Conservation (phyloP, 2,113 vertebrate genomes). For the Ptilorrhoa leucosticta region DNA sequence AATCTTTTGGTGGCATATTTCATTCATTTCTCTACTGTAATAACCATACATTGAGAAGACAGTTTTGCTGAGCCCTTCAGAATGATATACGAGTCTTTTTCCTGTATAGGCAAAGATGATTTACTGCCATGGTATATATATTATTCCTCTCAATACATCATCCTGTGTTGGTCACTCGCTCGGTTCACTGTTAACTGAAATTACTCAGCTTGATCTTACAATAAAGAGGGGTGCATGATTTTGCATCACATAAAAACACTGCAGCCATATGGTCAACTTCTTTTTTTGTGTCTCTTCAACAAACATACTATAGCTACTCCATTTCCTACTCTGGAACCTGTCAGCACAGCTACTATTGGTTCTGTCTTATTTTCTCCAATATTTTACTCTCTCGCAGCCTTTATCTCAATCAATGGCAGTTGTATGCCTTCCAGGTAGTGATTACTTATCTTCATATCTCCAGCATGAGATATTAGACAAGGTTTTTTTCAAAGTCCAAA, state of each 20-base stretch:
- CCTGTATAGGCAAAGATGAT: neutral
- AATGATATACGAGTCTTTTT: neutral
- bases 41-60: neutral
- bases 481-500: neutral
- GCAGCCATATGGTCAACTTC: neutral
- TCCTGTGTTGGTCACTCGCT: neutral
- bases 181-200: neutral
- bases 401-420: neutral
- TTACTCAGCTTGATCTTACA: neutral
- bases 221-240: neutral
- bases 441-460: neutral
- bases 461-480: neutral
- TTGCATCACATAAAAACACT: neutral
- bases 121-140: neutral
- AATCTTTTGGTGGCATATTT: neutral
- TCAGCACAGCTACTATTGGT: neutral
- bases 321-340: neutral
- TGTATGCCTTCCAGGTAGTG: neutral
- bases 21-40: neutral
- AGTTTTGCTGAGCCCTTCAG: neutral
- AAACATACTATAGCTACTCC: neutral
- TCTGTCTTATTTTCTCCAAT: neutral
- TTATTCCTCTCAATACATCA: neutral
- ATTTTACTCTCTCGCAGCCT: accelerated
- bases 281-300: neutral